Evolutionary conservation across 1,140 invertebrate species (phyloP).

Genomic region (Cotesia typhae): DNA sequence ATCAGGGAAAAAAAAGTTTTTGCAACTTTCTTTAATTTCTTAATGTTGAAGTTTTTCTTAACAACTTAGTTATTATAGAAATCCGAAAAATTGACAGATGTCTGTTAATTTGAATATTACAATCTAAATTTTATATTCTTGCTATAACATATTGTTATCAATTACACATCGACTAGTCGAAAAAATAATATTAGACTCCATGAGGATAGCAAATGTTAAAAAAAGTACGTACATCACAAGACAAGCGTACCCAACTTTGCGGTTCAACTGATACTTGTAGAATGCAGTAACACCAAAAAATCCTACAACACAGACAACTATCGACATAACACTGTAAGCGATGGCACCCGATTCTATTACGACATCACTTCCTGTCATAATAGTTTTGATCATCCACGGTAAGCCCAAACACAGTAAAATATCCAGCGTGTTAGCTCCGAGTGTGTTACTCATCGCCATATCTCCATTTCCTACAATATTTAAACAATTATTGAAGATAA

Average conservation of each 20-base stretch:
- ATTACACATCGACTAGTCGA: constrained; percentile 58
- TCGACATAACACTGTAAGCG: constrained; percentile 72
- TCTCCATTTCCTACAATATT: constrained; percentile 75
- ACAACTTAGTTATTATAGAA: too few relatives aligned
- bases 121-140: too few relatives aligned
- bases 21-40: too few relatives aligned
- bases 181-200: constrained; percentile 69
- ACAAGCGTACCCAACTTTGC: constrained; percentile 69
- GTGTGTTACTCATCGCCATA: constrained; percentile 85
- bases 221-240: constrained; percentile 71
- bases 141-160: constrained; percentile 47
- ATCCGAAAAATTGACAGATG: too few relatives aligned
- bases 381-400: constrained; percentile 83
- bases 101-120: too few relatives aligned
- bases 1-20: too few relatives aligned
- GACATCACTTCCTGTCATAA: constrained; percentile 66
- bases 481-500: constrained; percentile 36
- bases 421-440: constrained; percentile 86
- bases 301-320: constrained; percentile 69
- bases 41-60: too few relatives aligned
- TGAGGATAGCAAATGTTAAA: constrained; percentile 70
- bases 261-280: constrained; percentile 70
- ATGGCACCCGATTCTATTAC: constrained; percentile 70
- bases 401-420: constrained; percentile 86
- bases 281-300: constrained; percentile 69